These are phyloP conservation scores for Ceratosolen fusciceps DNA, from an alignment of 1,140 invertebrate genomes.

Conservation along the genomic window DNA sequence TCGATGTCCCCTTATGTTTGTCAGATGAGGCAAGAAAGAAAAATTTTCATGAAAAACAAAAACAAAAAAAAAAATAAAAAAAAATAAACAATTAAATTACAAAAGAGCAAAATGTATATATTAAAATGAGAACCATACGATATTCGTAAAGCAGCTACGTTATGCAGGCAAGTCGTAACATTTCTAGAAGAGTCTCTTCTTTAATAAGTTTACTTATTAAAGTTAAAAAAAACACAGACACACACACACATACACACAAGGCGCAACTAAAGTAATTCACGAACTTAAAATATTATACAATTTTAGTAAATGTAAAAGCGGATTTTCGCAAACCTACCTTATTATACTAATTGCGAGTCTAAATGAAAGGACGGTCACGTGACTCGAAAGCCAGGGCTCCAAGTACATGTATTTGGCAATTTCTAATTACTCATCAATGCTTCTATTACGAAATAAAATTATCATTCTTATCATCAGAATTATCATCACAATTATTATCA, in stretches of 20 bases:
- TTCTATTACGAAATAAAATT: too few species aligned
- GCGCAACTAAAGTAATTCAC: conserved; percentile 4
- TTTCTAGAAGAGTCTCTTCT: conserved; percentile 28
- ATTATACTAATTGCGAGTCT: neutral
- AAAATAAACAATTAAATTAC: neutral
- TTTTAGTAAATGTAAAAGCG: conserved; percentile 5
- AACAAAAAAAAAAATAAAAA: neutral
- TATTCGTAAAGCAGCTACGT: conserved; percentile 26
- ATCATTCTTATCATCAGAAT: too few species aligned
- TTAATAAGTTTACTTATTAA: conserved; percentile 31
- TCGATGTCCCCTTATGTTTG: too few species aligned
- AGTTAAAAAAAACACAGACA: neutral
- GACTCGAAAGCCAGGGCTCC: too few species aligned
- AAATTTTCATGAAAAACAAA: neutral
- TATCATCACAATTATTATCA: too few species aligned
- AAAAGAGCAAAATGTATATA: neutral
- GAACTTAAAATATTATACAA: conserved; percentile 23
- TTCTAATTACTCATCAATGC: too few species aligned
- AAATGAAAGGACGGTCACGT: too few species aligned
- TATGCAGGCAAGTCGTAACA: conserved; percentile 29
- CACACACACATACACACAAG: too few species aligned
- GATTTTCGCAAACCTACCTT: conserved; percentile 8
- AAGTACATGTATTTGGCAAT: too few species aligned
- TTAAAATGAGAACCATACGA: conserved; percentile 19
- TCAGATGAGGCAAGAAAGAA: too few species aligned